Evolutionary conservation across 2,888 invertebrate genomes (phyloP).

Genomic region (Caenorhabditis afra): DNA sequence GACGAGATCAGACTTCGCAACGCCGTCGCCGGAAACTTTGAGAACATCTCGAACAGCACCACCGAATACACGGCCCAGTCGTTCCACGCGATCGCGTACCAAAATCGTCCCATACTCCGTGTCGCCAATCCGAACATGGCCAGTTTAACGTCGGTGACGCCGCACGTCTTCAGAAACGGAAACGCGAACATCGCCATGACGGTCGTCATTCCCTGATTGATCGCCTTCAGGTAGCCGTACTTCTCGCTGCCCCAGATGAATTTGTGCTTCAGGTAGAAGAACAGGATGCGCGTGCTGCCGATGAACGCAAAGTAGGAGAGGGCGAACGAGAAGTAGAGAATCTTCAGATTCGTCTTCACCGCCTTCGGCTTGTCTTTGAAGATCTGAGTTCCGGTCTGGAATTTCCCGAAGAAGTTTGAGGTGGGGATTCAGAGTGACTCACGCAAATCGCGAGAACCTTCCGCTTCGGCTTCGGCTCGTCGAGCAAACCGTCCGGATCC

Average conservation of each 20-base stretch:
- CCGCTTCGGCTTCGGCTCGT: background rate
- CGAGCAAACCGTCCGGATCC: background rate
- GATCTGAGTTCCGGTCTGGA: slow-evolving; percentile 22
- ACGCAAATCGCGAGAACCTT: slow-evolving; percentile 13
- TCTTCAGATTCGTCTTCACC: slow-evolving; percentile 33
- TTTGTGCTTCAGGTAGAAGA: slow-evolving; percentile 68
- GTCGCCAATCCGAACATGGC: slow-evolving; percentile 65
- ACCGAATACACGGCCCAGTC: slow-evolving; percentile 48
- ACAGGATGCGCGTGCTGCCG: slow-evolving; percentile 66
- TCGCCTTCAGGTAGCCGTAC: slow-evolving; percentile 63
- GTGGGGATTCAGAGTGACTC: background rate
- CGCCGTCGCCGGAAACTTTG: slow-evolving; percentile 66
- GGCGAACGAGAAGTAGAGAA: slow-evolving; percentile 61
- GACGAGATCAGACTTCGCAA: slow-evolving; percentile 63
- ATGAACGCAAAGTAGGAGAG: slow-evolving; percentile 69
- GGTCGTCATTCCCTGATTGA: slow-evolving; percentile 60
- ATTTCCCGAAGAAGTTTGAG: slow-evolving; percentile 5
- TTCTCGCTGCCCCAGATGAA: slow-evolving; percentile 65
- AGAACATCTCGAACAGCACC: slow-evolving; percentile 66
- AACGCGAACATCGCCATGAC: slow-evolving; percentile 59
- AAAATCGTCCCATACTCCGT: slow-evolving; percentile 57
- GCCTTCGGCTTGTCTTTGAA: slow-evolving; percentile 23
- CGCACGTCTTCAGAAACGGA: slow-evolving; percentile 60
- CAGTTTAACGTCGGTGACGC: slow-evolving; percentile 55
- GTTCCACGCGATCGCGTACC: slow-evolving; percentile 59